phyloP scores from a whole-genome alignment of 2,888 invertebrate species.

The Zele albiditarsus region DNA sequence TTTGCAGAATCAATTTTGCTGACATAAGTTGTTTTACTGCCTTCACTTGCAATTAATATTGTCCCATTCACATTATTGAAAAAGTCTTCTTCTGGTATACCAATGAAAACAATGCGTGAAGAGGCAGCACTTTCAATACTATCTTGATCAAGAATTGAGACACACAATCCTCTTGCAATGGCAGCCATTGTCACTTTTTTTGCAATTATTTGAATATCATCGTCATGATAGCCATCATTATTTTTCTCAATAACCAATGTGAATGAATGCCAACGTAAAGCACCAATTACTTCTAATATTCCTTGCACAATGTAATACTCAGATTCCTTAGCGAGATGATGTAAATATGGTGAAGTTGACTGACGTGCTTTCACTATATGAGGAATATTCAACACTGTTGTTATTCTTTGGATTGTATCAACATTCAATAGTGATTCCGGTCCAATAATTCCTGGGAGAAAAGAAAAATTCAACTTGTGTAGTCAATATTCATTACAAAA shows the following conservation, averaged over 20 bases:
- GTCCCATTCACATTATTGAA: constrained; percentile 61
- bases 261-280: constrained; percentile 68
- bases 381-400: constrained; percentile 68
- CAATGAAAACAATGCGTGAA: constrained; percentile 64
- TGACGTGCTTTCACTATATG: constrained; percentile 64
- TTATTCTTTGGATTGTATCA: constrained; percentile 68
- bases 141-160: constrained; percentile 61
- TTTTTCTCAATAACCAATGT: constrained; percentile 58
- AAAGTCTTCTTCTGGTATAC: constrained; percentile 59
- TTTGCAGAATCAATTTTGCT: constrained; percentile 58
- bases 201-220: constrained; percentile 65
- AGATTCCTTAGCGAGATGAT: constrained; percentile 63
- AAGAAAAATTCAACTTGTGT: background rate
- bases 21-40: constrained; percentile 58
- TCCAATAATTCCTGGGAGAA: constrained; percentile 71
- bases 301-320: constrained; percentile 64
- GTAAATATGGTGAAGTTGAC: constrained; percentile 61
- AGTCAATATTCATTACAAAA: too few relatives aligned
- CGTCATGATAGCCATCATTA: constrained; percentile 47
- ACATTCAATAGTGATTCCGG: constrained; percentile 66
- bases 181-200: constrained; percentile 64
- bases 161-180: constrained; percentile 62
- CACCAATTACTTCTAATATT: constrained; percentile 61
- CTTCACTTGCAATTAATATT: constrained; percentile 63
- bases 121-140: constrained; percentile 56